These are phyloP conservation scores for Lasioglossum baleicum DNA, from an alignment of 1,140 invertebrate species.

Conservation along the genomic window DNA sequence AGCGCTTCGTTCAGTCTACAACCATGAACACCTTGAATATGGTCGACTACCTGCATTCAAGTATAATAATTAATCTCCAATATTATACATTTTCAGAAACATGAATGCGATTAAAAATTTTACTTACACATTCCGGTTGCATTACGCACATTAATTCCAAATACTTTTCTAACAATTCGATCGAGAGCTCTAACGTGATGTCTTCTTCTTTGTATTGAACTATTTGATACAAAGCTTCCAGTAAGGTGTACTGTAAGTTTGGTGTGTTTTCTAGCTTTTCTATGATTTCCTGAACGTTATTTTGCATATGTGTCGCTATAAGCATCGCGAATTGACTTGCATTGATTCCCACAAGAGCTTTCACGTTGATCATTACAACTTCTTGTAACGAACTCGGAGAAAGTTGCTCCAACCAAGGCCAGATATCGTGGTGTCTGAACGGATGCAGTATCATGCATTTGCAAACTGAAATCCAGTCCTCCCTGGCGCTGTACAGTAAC, in stretches of 20 bases:
- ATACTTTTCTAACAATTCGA: slow-evolving; percentile 82
- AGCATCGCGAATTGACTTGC: slow-evolving; percentile 67
- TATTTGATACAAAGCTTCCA: slow-evolving; percentile 83
- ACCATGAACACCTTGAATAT: slow-evolving; percentile 73
- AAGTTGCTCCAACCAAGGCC: slow-evolving; percentile 73
- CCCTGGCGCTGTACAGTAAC: slow-evolving; percentile 72
- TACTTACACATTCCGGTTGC: slow-evolving; percentile 77
- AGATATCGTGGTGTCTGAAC: slow-evolving; percentile 70
- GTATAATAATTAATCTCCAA: slow-evolving; percentile 10
- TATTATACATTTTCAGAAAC: not conserved
- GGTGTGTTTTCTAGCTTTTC: slow-evolving; percentile 74
- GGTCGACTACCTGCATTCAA: slow-evolving; percentile 66
- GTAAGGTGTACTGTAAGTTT: slow-evolving; percentile 81
- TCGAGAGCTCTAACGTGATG: slow-evolving; percentile 78
- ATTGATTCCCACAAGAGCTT: slow-evolving; percentile 66
- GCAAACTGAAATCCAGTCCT: slow-evolving; percentile 76
- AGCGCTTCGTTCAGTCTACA: slow-evolving; percentile 74
- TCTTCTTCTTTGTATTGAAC: slow-evolving; percentile 77
- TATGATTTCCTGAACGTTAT: slow-evolving; percentile 70
- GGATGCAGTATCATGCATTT: slow-evolving; percentile 73
- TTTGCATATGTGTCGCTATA: slow-evolving; percentile 64
- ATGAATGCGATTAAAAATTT: not conserved
- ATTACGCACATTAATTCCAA: slow-evolving; percentile 86
- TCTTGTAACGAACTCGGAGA: slow-evolving; percentile 66
- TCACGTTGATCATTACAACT: slow-evolving; percentile 64